Evolutionary conservation across 1,140 invertebrate species (phyloP).

Genomic region (Stratiolaelaps scimitus): DNA sequence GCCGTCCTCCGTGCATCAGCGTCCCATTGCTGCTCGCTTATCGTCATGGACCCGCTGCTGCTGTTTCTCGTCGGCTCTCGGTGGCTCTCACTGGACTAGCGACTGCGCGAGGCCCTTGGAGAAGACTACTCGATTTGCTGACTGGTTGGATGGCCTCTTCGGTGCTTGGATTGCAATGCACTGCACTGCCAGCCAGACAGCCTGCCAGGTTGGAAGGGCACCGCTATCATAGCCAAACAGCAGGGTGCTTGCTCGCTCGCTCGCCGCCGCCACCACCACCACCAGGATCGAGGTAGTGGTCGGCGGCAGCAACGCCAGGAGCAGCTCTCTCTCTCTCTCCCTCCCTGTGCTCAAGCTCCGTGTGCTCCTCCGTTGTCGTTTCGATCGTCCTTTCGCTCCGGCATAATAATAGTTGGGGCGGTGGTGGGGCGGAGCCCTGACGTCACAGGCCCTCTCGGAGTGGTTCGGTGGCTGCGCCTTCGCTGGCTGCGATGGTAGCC

Average conservation of each 20-base stretch:
- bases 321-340: too few species aligned
- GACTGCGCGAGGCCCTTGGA: too few species aligned
- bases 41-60: too few species aligned
- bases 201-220: too few species aligned
- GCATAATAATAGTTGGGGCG: constrained; percentile 24
- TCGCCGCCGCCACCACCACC: too few species aligned
- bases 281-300: too few species aligned
- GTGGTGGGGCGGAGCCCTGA: constrained; percentile 24
- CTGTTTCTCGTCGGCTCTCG: not conserved
- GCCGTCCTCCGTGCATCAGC: too few species aligned
- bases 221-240: too few species aligned
- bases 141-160: not conserved
- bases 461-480: too few species aligned
- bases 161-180: not conserved
- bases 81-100: not conserved
- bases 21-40: too few species aligned
- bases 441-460: constrained; percentile 29
- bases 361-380: not conserved
- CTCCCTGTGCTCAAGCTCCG: not conserved
- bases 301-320: not conserved
- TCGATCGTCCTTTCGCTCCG: constrained; percentile 17
- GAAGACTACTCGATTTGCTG: not conserved
- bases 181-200: too few species aligned
- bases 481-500: not conserved
- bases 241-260: too few species aligned